Base-by-base conservation (phyloP, 2,888 invertebrate species). In the Cordilura impudica region DNA sequence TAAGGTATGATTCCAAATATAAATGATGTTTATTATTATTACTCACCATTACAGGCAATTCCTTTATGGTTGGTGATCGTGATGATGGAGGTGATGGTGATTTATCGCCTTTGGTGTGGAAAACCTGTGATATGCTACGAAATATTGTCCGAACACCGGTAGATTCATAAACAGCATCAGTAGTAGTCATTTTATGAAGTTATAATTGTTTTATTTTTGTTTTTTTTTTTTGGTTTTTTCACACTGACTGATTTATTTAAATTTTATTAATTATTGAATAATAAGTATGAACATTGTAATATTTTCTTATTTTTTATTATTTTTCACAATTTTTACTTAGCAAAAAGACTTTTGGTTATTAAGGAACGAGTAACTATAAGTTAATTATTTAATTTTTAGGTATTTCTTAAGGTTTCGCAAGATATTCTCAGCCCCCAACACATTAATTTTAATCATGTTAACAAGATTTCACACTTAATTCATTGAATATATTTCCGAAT, bases 91-190 rank as follows among this genome's bases (percentile, higher is more conserved):
- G 56, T 39, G 81, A 63, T 7, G 82, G 81, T 51, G 81, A 78
- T 61, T 82, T 82, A 16, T 83, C 82, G 8, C 71, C 81, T 69
- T 85, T 87, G 2, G 84, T 45, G 81, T 84, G 84, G 14, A 88
- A 83, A 39, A 86, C 87, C 45, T 88, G 87, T 2, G 88, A 88
- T 77, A 88, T 86, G 80, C 87, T 88, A 54, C 88, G 88, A 29
- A 88, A 85, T 29, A 88, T 80, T 31, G 85, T 86, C 61, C 85
- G 86, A 78, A 86, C 86, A 29, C 84, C 84, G 35, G 83, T 69
- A 47, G 82, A 63, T 43, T 84, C 84, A 19, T 83, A 83, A 54
- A 82, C 85, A 18, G 82, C 85, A 45, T 85, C 83, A 19, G 83
- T 82, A 82, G 86, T 85, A 72, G 65, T 66, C 66, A 75, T 79